Evolutionary conservation across 92 coral and sea anemone genomes (phyloP).

Genomic region (Epizoanthus ramosus): DNA sequence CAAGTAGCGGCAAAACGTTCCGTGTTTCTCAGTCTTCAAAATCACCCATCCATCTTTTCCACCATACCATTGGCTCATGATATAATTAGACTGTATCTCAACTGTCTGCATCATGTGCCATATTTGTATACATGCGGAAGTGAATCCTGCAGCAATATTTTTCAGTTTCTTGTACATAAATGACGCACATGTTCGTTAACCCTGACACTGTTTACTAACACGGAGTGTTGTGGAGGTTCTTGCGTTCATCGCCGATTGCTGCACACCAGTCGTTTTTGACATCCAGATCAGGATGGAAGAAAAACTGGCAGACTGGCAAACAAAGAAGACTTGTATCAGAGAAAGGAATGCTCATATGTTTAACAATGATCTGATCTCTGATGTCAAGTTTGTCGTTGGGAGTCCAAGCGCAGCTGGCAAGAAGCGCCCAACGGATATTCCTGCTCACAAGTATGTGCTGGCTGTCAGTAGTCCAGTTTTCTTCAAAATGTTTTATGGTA

Average conservation of each 20-base stretch:
- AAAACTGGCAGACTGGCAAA: slow-evolving; percentile 24
- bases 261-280: neutral
- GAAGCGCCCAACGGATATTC: slow-evolving; percentile 46
- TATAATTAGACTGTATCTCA: too few species aligned
- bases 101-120: neutral
- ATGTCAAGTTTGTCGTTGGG: slow-evolving; percentile 61
- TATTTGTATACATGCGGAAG: slow-evolving; percentile 2
- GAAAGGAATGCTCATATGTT: slow-evolving; percentile 66
- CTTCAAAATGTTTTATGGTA: slow-evolving; percentile 75
- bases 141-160: neutral
- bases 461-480: slow-evolving; percentile 86
- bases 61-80: too few species aligned
- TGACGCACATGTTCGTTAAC: neutral
- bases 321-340: slow-evolving; percentile 32
- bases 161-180: neutral
- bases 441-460: slow-evolving; percentile 80
- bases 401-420: neutral
- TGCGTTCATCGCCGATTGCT: neutral
- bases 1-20: too few species aligned
- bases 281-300: slow-evolving; percentile 2
- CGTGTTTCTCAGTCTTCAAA: too few species aligned
- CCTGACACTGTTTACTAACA: neutral
- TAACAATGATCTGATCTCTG: slow-evolving; percentile 57
- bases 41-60: too few species aligned
- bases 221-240: neutral